Percentiles rank a stretch among this genome's conserved stretches.
Conservation (phyloP, 2,888 invertebrate species). For the Spisula solida region DNA sequence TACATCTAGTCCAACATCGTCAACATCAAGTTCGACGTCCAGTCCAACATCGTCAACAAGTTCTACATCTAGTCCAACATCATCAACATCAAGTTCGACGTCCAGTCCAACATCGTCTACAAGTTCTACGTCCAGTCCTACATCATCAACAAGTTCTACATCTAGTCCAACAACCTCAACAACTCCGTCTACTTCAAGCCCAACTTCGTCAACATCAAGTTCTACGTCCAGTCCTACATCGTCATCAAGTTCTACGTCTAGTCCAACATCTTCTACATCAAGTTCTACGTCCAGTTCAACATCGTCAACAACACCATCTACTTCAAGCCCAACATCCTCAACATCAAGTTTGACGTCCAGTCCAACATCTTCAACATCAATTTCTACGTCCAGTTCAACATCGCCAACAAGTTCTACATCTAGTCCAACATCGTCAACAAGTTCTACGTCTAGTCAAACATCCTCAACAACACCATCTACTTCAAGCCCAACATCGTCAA, state of each 20-base stretch:
- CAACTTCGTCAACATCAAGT: too few species aligned
- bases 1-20: neutral
- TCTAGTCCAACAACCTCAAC: too few species aligned
- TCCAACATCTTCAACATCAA: neutral
- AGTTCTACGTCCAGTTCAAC: neutral
- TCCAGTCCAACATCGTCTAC: too few species aligned
- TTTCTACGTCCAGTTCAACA: neutral
- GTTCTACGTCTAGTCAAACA: neutral
- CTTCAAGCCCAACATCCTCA: neutral
- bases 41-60: too few species aligned
- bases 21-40: too few species aligned
- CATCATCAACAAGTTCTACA: too few species aligned
- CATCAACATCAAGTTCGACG: too few species aligned
- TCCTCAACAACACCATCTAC: neutral
- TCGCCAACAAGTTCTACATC: neutral
- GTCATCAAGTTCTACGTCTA: too few species aligned
- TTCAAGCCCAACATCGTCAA: neutral
- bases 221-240: too few species aligned
- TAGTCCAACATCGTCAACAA: constrained; percentile 1
- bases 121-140: too few species aligned
- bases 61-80: too few species aligned
- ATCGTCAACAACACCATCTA: neutral
- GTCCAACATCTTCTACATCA: neutral
- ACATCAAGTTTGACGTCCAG: neutral
- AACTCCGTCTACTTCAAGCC: too few species aligned